phyloP scores from a whole-genome alignment of 2,797 vertebrate genomes.

The Craterocephalus amniculus region DNA sequence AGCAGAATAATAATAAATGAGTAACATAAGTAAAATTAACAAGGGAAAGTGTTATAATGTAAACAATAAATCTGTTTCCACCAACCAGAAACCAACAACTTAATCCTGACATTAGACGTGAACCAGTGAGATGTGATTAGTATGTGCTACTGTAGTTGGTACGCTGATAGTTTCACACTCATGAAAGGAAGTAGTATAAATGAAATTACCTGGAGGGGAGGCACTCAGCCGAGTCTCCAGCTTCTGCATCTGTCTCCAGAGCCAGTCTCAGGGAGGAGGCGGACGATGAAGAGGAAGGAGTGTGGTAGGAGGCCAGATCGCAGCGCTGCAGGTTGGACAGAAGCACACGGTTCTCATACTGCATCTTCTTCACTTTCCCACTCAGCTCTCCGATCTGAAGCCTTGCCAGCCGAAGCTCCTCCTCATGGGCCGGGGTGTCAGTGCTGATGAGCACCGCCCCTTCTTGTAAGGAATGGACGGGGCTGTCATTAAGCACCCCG shows the following conservation, averaged over 20 bases:
- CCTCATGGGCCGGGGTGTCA: conserved; percentile 82
- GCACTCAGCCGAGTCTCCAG: conserved; percentile 93
- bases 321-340: conserved; percentile 97
- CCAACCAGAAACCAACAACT: too few relatives aligned
- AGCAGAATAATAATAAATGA: too few relatives aligned
- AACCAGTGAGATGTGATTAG: too few relatives aligned
- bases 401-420: conserved; percentile 89
- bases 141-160: not conserved
- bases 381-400: conserved; percentile 94
- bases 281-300: conserved; percentile 70
- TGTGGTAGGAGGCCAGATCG: conserved; percentile 92
- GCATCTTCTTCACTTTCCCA: conserved; percentile 96
- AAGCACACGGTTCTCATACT: conserved; percentile 96
- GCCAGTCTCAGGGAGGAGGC: conserved; percentile 79
- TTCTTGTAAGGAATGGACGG: conserved; percentile 86
- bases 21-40: too few relatives aligned
- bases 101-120: too few relatives aligned
- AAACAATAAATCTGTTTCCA: too few relatives aligned
- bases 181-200: not conserved
- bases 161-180: not conserved
- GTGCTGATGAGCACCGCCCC: conserved; percentile 88
- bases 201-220: conserved; percentile 79
- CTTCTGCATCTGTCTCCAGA: conserved; percentile 93
- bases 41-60: too few relatives aligned
- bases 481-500: conserved; percentile 66